phyloP scores from a whole-genome alignment of 2,113 vertebrate genomes.

The Sorex fumeus region DNA sequence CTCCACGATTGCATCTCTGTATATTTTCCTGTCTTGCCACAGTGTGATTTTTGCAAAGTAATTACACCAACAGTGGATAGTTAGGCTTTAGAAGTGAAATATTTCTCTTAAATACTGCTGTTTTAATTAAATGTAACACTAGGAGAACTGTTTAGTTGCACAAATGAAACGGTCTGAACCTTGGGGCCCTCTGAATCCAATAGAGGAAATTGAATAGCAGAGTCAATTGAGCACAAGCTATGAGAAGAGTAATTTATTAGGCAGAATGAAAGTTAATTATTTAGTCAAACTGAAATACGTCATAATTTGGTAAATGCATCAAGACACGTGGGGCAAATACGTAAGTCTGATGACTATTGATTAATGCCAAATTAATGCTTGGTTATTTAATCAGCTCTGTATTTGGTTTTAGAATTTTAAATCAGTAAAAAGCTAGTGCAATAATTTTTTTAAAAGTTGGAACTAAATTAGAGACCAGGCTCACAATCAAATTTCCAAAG shows the following conservation, averaged over 20 bases:
- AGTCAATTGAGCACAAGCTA: constrained; percentile 75
- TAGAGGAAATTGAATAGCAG: constrained; percentile 63
- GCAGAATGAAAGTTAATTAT: constrained; percentile 69
- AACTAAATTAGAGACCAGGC: constrained; percentile 53
- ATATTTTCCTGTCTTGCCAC: constrained; percentile 72
- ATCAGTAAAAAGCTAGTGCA: constrained; percentile 62
- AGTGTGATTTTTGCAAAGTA: constrained; percentile 76
- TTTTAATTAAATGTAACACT: constrained; percentile 67
- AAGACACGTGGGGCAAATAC: neutral
- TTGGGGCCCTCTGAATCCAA: constrained; percentile 50
- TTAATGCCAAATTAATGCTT: constrained; percentile 59
- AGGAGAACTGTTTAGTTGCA: constrained; percentile 61
- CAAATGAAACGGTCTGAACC: neutral
- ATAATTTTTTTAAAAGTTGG: constrained; percentile 1
- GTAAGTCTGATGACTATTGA: constrained; percentile 64
- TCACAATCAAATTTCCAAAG: constrained; percentile 52
- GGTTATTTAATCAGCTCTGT: constrained; percentile 60
- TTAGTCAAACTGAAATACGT: constrained; percentile 67
- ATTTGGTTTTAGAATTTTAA: constrained; percentile 64
- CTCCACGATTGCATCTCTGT: constrained; percentile 3
- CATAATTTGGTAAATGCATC: constrained; percentile 35
- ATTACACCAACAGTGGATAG: constrained; percentile 43
- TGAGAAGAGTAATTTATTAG: constrained; percentile 74
- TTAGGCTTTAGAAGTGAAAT: constrained; percentile 33
- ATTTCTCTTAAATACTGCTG: constrained; percentile 72